Base-by-base conservation (phyloP, 2,113 vertebrate genomes). In the Chlamydotis undulata region DNA sequence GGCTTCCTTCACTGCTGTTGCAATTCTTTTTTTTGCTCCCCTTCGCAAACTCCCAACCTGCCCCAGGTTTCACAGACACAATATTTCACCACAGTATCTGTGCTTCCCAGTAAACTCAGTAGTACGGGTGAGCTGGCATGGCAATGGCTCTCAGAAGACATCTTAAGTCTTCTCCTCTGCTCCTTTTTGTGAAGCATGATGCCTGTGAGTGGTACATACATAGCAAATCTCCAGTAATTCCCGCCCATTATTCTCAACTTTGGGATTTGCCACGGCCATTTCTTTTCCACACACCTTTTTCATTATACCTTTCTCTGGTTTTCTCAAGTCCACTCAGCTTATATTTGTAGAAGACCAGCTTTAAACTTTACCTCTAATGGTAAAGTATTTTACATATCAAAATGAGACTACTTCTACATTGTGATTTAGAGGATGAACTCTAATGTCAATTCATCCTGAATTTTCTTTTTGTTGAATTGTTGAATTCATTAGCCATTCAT, bases 401-500 rank as follows among this genome's bases (percentile, higher is more conserved):
- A 88, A 83, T 25, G 5, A 76, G 8, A 60, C 26, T 60, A 29
- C 79, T 53, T 75, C 14, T 19, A 17, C 12, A 10, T 12, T 25
- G 14, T 35, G 53, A 65, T 41, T 39, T 70, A 33, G 41, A 35
- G 8, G 13, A 29, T 0, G 0, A 70, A 25, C 25, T 80, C 14
- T 19, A 45, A 60, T 7, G 22, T 31, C 0, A 50, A 12, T 57
- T 86, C 77, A 61, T 65, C 29, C 31, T n/a, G 55, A 57, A 11
- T 59, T 81, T 92, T 35, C 19, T 68, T 19, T 90, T 85, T 28
- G 2, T 50, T 31, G 11, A 33, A 35, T 35, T 35, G 6, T 19
- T 65, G 35, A 64, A 73, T 73, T 83, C 19, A 64, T 67, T 39
- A 75, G 9, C 29, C 60, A 28, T n/a, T 86, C 15, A 55, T 39